phyloP scores from a whole-genome alignment of 2,888 invertebrate genomes.

The Euplexia lucipara region DNA sequence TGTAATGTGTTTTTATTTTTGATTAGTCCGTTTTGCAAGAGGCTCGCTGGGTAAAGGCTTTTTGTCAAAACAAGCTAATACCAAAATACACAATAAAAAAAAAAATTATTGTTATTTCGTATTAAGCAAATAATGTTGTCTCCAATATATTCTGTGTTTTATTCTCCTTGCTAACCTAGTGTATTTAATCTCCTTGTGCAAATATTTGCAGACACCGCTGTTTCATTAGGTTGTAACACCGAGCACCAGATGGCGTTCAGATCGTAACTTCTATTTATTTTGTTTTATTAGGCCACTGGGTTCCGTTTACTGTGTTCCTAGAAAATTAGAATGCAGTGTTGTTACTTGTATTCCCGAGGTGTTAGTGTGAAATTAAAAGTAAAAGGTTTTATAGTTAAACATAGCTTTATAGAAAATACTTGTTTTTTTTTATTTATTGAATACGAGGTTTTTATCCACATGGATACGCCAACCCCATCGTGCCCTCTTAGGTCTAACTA shows the following conservation, averaged over 20 bases:
- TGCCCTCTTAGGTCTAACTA: too few species aligned
- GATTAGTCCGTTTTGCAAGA: too few species aligned
- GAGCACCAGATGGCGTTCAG: slow-evolving; percentile 72
- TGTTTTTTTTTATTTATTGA: too few species aligned
- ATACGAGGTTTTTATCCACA: too few species aligned
- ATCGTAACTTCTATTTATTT: slow-evolving; percentile 85
- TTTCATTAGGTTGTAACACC: slow-evolving; percentile 76
- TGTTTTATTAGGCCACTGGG: slow-evolving; percentile 74
- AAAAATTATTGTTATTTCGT: too few species aligned
- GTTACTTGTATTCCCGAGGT: not conserved
- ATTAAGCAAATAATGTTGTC: slow-evolving; percentile 6
- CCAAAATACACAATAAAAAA: too few species aligned
- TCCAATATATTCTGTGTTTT: slow-evolving; percentile 22
- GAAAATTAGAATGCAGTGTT: slow-evolving; percentile 28
- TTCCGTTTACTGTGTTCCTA: slow-evolving; percentile 31
- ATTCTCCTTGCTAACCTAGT: slow-evolving; percentile 43
- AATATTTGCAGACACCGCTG: slow-evolving; percentile 70
- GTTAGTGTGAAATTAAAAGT: not conserved
- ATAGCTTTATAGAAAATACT: too few species aligned
- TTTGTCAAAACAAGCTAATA: too few species aligned
- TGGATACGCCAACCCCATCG: too few species aligned
- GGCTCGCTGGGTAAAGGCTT: too few species aligned
- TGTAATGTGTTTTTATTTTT: too few species aligned
- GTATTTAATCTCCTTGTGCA: slow-evolving; percentile 65
- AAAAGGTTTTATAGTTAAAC: too few species aligned